Evolutionary conservation across 1,140 invertebrate species (phyloP), one percentile per base, ranked within the genome.

Genomic region (Tetragonula clypearis): DNA sequence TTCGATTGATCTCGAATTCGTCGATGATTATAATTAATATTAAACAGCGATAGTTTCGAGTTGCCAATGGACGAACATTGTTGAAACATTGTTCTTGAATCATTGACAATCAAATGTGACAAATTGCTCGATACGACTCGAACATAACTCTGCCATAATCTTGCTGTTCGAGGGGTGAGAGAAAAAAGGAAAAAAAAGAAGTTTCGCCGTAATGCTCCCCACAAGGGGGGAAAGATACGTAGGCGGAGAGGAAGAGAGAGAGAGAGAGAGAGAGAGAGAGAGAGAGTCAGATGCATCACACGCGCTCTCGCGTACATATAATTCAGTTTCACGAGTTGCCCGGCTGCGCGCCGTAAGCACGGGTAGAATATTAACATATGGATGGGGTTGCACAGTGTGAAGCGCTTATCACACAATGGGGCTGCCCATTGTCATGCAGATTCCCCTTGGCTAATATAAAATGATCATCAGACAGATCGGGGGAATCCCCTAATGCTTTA

Each of bases 371-470:
- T 90, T 90, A 90, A 90, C 90, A 91, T 90, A 91, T 89, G 90
- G 87, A 89, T 89, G 81, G 87, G 90, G 88, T 89, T 90, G 89
- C 82, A 79, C 86, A 68, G 82, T 88, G 88, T 85, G 90, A 92
- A 92, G 91, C 91, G 85, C 89, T 92, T 92, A 91, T 90, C 90
- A 87, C 88, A 92, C 91, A 92, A 92, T 92, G 81, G 88, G 76
- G 85, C 82, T 66, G 53, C 26, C 90, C 88, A 92, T 92, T 92
- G 91, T 92, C 87, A 92, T 92, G 91, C 91, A 92, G 91, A 92
- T 92, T 92, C 88, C 91, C 91, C 90, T 91, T 79, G 90, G 90
- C 90, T 92, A 92, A 92, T 92, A 92, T 92, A 91, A 92, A 92
- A 90, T 91, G 91, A 92, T 92, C 91, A 91, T 92, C 91, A 90